Conservation (phyloP, 1,140 invertebrate genomes). For the Tribolium castaneum region DNA sequence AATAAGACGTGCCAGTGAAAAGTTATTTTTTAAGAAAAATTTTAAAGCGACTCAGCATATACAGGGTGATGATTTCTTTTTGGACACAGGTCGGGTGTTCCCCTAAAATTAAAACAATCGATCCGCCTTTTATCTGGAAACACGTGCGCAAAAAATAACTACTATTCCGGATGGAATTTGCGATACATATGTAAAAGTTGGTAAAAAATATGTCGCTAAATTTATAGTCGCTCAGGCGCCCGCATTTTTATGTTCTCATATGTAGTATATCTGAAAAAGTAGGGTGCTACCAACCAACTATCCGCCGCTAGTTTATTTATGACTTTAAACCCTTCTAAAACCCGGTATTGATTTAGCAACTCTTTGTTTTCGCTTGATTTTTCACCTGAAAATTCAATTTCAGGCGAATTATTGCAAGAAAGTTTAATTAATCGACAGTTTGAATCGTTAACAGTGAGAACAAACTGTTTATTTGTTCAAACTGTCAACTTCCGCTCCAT, state of each 20-base stretch:
- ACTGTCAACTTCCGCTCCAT: not conserved
- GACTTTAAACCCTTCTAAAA: conserved; percentile 40
- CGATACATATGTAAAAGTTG: conserved; percentile 51
- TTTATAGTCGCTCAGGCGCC: conserved; percentile 50
- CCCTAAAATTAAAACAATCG: no score
- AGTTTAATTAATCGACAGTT: not conserved
- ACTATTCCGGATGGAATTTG: conserved; percentile 42
- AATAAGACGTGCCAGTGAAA: not conserved
- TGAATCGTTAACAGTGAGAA: not conserved
- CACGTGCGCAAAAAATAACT: conserved; percentile 22
- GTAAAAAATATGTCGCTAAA: conserved; percentile 49
- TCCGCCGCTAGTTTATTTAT: conserved; percentile 46
- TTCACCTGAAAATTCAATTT: not conserved
- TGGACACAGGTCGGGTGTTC: no score
- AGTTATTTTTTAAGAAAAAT: not conserved
- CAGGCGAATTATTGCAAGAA: no score
- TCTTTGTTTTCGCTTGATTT: conserved; percentile 4
- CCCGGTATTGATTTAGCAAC: conserved; percentile 40
- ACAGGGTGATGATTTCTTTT: no score
- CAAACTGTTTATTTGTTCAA: not conserved
- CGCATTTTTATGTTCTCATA: conserved; percentile 53
- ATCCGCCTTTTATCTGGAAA: no score
- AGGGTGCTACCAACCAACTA: conserved; percentile 44
- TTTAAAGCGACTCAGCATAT: no score
- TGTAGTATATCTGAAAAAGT: conserved; percentile 53